phyloP scores from a whole-genome alignment of 2,113 vertebrate species.

The Hemiprocne comata region DNA sequence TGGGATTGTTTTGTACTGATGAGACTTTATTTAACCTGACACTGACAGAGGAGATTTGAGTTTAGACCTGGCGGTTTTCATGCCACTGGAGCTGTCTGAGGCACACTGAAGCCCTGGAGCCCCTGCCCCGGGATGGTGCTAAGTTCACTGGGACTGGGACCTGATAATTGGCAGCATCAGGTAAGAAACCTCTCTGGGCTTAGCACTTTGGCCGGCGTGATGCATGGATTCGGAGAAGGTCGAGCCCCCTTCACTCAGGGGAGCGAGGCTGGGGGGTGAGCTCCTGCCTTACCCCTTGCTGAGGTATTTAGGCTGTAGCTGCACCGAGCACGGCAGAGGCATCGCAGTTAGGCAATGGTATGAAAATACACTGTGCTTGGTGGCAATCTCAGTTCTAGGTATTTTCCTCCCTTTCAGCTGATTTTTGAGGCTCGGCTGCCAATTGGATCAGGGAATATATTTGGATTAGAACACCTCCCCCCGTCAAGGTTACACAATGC shows the following conservation, averaged over 20 bases:
- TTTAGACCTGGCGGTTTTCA: neutral
- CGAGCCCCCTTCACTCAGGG: neutral
- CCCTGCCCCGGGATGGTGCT: neutral
- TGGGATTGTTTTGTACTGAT: neutral
- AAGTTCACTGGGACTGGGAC: neutral
- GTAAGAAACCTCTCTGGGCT: neutral
- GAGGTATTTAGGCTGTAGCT: neutral
- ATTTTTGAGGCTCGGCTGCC: neutral
- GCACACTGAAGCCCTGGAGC: neutral
- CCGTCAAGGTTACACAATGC: neutral
- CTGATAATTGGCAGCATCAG: neutral
- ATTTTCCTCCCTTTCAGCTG: neutral
- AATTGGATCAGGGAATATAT: neutral
- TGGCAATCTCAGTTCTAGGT: neutral
- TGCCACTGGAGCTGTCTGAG: neutral
- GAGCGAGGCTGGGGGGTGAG: neutral
- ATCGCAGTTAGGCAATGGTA: too few species aligned
- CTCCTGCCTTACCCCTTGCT: neutral
- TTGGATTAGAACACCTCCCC: neutral
- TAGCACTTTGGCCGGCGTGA: fast-evolving
- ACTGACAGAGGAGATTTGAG: neutral
- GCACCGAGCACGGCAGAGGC: neutral
- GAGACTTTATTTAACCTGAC: neutral
- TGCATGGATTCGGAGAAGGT: neutral
- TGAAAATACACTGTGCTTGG: neutral